Conservation (phyloP, 1,140 invertebrate genomes). For the Cherax destructor region DNA sequence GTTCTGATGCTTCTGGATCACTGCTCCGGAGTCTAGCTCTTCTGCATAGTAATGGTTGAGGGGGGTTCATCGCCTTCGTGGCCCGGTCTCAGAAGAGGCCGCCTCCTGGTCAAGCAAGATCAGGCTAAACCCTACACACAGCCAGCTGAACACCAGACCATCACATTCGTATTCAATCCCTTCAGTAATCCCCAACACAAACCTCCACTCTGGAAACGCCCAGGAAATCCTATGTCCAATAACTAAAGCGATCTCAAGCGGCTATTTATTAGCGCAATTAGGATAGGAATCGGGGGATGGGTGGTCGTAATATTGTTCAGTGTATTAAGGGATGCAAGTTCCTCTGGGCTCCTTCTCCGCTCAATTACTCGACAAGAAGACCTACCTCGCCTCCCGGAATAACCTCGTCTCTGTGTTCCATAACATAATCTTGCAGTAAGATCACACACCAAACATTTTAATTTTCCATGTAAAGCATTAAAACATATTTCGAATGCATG, state of each 20-base stretch:
- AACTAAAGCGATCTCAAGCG: constrained; percentile 37
- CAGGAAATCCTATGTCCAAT: constrained; percentile 20
- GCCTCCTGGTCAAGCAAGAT: neutral
- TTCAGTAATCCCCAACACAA: neutral
- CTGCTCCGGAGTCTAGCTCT: neutral
- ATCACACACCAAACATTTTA: no score
- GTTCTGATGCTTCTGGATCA: neutral
- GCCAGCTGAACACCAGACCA: neutral
- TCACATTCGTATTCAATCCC: neutral
- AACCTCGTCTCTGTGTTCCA: neutral
- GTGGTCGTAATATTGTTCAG: constrained; percentile 29
- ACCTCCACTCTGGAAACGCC: neutral
- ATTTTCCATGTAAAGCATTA: no score
- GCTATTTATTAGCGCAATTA: constrained; percentile 41
- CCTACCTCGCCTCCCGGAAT: neutral
- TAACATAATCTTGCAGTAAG: no score
- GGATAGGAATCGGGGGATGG: constrained; percentile 26
- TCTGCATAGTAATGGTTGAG: no score
- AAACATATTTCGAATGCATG: no score
- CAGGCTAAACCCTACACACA: neutral
- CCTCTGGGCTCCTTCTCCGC: neutral
- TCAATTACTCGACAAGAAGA: neutral
- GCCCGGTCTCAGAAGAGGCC: no score
- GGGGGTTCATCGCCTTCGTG: no score
- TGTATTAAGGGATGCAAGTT: constrained; percentile 36